Conservation (phyloP, 2,888 invertebrate species). For the Apoda limacodes region DNA sequence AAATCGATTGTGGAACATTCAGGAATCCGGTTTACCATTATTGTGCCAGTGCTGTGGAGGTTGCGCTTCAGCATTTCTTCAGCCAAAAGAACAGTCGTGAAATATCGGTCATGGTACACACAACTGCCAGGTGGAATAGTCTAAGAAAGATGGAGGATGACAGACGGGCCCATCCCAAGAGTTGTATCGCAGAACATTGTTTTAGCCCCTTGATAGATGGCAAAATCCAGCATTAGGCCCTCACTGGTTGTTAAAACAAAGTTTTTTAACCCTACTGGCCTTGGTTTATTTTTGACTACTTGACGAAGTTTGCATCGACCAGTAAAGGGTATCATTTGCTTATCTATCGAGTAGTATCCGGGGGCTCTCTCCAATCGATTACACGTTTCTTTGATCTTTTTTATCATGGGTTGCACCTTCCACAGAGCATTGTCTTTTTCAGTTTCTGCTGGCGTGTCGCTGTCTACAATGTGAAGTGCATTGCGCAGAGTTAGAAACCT, state of each 20-base stretch:
- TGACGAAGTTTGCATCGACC: conserved; percentile 14
- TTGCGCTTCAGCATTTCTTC: conserved; percentile 17
- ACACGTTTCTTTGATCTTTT: conserved; percentile 15
- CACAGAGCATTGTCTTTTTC: conserved; percentile 7
- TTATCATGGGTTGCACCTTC: conserved; percentile 20
- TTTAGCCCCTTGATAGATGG: conserved; percentile 17
- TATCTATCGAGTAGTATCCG: conserved; percentile 16
- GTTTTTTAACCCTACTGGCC: conserved; percentile 18
- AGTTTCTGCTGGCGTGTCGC: conserved; percentile 4
- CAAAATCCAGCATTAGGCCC: conserved; percentile 21
- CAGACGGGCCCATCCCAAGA: conserved; percentile 20
- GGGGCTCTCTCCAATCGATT: conserved; percentile 16
- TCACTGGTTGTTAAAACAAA: conserved; percentile 17
- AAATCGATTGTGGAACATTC: conserved; percentile 14
- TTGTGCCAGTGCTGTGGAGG: conserved; percentile 19
- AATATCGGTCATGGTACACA: conserved; percentile 21
- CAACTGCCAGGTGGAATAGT: conserved; percentile 21
- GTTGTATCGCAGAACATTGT: conserved; percentile 14
- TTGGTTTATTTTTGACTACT: conserved; percentile 13
- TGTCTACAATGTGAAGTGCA: conserved; percentile 14
- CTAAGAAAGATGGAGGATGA: conserved; percentile 18
- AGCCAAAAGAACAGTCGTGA: conserved; percentile 19
- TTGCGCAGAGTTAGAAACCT: conserved; percentile 5
- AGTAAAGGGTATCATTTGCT: conserved; percentile 17
- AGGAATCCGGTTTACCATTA: conserved; percentile 21